Evolutionary conservation across 1,140 invertebrate genomes (phyloP).

Genomic region (Musca vetustissima): DNA sequence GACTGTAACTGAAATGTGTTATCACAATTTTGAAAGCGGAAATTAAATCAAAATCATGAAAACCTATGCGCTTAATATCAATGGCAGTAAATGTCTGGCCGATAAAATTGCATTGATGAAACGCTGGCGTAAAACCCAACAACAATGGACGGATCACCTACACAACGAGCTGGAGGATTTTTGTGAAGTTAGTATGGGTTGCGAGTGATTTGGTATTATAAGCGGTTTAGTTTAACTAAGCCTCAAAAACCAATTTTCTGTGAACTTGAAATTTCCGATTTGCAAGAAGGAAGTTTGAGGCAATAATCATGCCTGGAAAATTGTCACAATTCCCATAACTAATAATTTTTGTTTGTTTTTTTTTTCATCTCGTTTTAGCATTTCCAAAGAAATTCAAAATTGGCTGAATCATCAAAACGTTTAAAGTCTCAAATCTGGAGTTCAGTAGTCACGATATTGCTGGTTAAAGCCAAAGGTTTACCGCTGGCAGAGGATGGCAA

Average conservation of each 20-base stretch:
- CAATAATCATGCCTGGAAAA: no score
- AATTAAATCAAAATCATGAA: not conserved
- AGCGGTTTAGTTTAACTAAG: not conserved
- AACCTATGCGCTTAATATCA: not conserved
- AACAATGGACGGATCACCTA: not conserved
- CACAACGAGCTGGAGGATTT: not conserved
- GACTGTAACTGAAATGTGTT: no score
- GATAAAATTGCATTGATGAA: not conserved
- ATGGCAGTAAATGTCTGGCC: not conserved
- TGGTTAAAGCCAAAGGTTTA: slow-evolving; percentile 92
- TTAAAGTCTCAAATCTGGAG: slow-evolving; percentile 93
- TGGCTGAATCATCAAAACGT: slow-evolving; percentile 76
- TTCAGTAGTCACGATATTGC: slow-evolving; percentile 91
- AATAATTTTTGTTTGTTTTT: slow-evolving; percentile 10
- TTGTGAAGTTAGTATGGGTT: not conserved
- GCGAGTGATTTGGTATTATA: not conserved
- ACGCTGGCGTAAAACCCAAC: not conserved
- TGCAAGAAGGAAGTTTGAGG: no score
- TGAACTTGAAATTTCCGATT: no score
- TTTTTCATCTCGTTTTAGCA: slow-evolving; percentile 62
- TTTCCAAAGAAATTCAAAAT: slow-evolving; percentile 73
- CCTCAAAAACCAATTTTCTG: not conserved
- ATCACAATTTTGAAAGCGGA: not conserved
- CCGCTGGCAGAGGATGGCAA: slow-evolving; percentile 85
- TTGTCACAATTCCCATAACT: not conserved